phyloP scores from a whole-genome alignment of 2,113 vertebrate genomes.

The Todiramphus saurophagus region DNA sequence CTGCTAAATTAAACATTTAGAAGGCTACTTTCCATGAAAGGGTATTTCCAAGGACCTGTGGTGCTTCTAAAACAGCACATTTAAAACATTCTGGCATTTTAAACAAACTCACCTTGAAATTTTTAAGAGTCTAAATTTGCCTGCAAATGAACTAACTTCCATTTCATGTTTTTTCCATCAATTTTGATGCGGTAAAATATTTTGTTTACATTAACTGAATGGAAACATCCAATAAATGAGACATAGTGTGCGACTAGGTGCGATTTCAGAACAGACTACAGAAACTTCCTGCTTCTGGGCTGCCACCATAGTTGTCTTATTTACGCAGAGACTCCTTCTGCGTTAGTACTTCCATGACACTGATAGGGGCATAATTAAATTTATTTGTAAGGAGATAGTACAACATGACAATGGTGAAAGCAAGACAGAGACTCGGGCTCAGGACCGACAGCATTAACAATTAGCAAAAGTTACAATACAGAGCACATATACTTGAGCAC shows the following conservation, averaged over 20 bases:
- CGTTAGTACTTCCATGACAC: neutral
- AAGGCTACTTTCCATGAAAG: neutral
- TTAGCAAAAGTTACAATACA: neutral
- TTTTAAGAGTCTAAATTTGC: neutral
- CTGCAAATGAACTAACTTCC: neutral
- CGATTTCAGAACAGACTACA: neutral
- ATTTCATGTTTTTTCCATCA: neutral
- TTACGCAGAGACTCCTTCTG: neutral
- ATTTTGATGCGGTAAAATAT: neutral
- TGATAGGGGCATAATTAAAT: neutral
- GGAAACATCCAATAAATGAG: neutral
- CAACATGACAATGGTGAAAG: neutral
- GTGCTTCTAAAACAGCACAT: neutral
- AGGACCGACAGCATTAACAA: neutral
- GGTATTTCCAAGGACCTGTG: neutral
- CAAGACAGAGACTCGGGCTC: neutral
- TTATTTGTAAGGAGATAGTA: neutral
- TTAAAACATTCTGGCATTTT: neutral
- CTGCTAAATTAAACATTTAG: conserved; percentile 9
- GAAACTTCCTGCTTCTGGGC: neutral
- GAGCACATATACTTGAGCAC: neutral
- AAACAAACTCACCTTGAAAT: neutral
- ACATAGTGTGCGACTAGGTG: neutral
- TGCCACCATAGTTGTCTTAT: neutral
- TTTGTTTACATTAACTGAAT: neutral